Base-by-base conservation (phyloP, 2,113 vertebrate genomes). In the Agapornis roseicollis region DNA sequence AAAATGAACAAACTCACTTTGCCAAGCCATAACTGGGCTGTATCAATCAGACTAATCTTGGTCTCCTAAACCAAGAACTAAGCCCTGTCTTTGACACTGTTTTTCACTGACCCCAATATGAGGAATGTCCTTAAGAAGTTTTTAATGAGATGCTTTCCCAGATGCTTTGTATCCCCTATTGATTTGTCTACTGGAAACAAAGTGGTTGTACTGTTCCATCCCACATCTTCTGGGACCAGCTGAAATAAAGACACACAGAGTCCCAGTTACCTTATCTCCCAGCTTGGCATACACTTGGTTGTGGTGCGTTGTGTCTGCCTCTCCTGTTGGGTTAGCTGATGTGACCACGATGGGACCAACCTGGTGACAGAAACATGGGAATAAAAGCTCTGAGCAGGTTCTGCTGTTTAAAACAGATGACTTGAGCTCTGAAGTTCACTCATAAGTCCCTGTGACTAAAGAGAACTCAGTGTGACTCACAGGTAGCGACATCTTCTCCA, bases 301-400 rank as follows among this genome's bases (percentile, higher is more conserved):
- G 97, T 99, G 99, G 92, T 99, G 99, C 13, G 99, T 99, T 3
- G 99, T 99, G 94, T 99, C 99, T 33, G 99, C 99, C 95, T 99
- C 99, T 63, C 99, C 99, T 4, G 99, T 99, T 1, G 99, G 99
- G 94, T 99, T 99, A 70, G 99, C 99, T 84, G 99, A 99, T 1
- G 98, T 99, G 63, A 99, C 98, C 66, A 98, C 98, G 8, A 99
- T 98, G 53, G 99, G 99, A 22, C 99, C 99, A 79, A 99, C 99
- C 99, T 99, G 87, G 52, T 16, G 80, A 46, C 17, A 69, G 25
- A 64, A 72, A 70, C 27, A 61, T 0, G 0, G 41, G 47, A 65
- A 29, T 23, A 42, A 46, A 50, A 78, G 41, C 49, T n/a, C 47
- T 46, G 63, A 85, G 42, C 35, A 33, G 10, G 24, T 42, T 53